These are phyloP conservation scores for Gibbula magus DNA, from an alignment of 2,888 invertebrate species.

Conservation along the genomic window DNA sequence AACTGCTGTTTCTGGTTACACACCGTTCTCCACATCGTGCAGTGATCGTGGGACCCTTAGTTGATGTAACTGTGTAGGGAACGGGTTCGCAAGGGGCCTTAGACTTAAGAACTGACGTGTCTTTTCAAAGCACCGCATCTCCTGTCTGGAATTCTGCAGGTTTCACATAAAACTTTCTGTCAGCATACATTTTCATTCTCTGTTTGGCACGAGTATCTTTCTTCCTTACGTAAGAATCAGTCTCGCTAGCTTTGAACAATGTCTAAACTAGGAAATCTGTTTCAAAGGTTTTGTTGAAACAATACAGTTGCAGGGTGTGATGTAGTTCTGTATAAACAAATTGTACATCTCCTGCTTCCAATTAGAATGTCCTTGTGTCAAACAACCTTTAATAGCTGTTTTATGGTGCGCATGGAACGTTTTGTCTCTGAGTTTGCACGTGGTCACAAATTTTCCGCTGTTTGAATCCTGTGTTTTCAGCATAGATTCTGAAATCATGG, in stretches of 20 bases:
- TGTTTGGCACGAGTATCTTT: background rate
- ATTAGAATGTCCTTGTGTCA: slow-evolving; percentile 4
- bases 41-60: background rate
- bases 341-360: slow-evolving; percentile 33
- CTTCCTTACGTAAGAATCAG: background rate
- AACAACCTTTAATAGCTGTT: slow-evolving; percentile 18
- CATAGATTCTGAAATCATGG: background rate
- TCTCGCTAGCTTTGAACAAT: background rate
- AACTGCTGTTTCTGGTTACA: background rate
- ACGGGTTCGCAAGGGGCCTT: background rate
- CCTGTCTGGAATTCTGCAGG: background rate
- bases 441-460: slow-evolving; percentile 28
- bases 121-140: slow-evolving; percentile 1
- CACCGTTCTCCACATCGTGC: background rate
- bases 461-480: background rate
- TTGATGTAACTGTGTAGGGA: background rate
- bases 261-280: slow-evolving; percentile 8
- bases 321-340: slow-evolving; percentile 36
- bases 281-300: background rate
- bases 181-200: slow-evolving; percentile 14
- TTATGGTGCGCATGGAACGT: slow-evolving; percentile 10
- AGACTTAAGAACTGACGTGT: background rate
- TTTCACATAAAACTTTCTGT: slow-evolving; percentile 9
- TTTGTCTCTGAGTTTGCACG: slow-evolving; percentile 28
- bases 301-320: slow-evolving; percentile 28